Base-by-base conservation (phyloP, 2,797 vertebrate genomes). In the Taenioides sp. region DNA sequence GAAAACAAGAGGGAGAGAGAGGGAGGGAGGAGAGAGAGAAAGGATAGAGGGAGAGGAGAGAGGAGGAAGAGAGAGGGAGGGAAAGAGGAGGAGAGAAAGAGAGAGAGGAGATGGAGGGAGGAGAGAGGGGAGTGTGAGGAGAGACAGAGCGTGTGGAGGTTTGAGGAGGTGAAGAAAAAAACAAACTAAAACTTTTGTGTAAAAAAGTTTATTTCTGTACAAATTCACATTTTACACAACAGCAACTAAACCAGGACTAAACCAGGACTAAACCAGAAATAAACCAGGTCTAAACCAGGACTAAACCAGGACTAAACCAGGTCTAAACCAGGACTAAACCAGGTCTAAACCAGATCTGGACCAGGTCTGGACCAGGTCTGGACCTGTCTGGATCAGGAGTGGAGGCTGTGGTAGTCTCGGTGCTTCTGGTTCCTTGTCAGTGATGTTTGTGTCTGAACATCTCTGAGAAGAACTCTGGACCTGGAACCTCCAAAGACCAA, bases 391-490 rank as follows among this genome's bases (percentile, higher is more conserved):
- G 7, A 10, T 88, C 88, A 87, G 78, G 74, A 27, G 25, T 27
- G 25, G 25, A 69, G 89, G n/a, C 92, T 90, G 62, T 84, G 84
- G 49, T 98, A 97, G 63, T 88, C 80, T 22, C 87, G 92, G 74
- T 91, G 95, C 88, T 95, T 97, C 91, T 98, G 97, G 0, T 94
- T 92, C 55, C 92, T 92, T 76, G 98, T 84, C 49, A 98, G 93
- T 0, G 97, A 96, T 0, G 96, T 98, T 90, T 97, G 97, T 0
- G 96, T 97, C 90, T 97, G 89, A 0, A 85, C 88, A 0, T 97
- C 95, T 2, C 90, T 87, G 78, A 71, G 89, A 20, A 2, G 75
- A 50, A 76, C 92, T 70, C 65, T 67, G 22, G 90, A 89, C 59
- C 92, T 92, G 0, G 95, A 96, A 95, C 96, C 96, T 22, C 95